Base-by-base conservation (phyloP, 2,113 vertebrate species). In the Peromyscus leucopus region DNA sequence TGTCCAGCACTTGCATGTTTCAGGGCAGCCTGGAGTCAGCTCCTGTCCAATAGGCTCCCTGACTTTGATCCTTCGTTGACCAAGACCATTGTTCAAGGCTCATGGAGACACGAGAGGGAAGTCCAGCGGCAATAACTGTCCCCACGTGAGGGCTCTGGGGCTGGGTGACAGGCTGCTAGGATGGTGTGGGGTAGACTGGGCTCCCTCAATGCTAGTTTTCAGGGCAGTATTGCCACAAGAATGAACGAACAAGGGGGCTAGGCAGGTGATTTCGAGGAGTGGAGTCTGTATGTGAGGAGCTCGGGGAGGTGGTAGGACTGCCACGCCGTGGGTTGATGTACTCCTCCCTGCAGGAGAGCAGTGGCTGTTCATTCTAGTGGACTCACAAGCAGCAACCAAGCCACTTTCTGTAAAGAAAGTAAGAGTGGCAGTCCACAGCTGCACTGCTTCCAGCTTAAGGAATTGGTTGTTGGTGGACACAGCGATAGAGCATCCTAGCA, bases 1-100 rank as follows among this genome's bases (percentile, higher is more conserved):
- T 1, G 1, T 8, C 42, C 6, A 19, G 33, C 11, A 1, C 57
- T 33, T n/a, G 39, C 11, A 0, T 1, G 13, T 9, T 42, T 42
- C 42, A 12, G 89, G 24, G 21, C 21, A 15, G 1, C 13, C 78
- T 36, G 22, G 87, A 55, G 16, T 78, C 82, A 22, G 46, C 21
- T 59, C 63, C 2, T 4, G 0, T 24, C 69, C 6, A 5, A 7
- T 26, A 0, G 17, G 51, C 46, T 65, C 24, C 63, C 36, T 33
- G 74, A 69, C 42, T 51, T 69, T 39, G 31, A 39, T 48, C 67
- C 65, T 74, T 36, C 0, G 1, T 57, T 71, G 67, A 46, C 69
- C 59, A 31, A 5, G 11, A 10, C 65, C 24, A 11, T 63, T 19
- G 10, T 79, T 51, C 51, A 1, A 57, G 61, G 71, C 6, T 21